phyloP scores from a whole-genome alignment of 2,113 vertebrate genomes.

The Tyto alba region DNA sequence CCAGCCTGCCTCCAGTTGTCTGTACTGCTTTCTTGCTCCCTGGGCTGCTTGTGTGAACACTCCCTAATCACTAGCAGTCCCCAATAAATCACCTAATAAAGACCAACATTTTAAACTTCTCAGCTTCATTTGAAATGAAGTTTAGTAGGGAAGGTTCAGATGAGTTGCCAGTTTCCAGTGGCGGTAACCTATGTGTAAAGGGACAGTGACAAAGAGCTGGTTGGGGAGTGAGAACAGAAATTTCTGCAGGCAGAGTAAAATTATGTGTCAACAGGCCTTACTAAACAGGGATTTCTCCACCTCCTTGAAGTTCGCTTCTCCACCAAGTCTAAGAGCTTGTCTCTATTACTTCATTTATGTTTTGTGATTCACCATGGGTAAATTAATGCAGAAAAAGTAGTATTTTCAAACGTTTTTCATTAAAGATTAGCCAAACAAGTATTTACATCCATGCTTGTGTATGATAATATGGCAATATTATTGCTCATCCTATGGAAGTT shows the following conservation, averaged over 20 bases:
- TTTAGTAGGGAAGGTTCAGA: not conserved
- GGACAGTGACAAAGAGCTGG: not conserved
- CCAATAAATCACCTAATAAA: not conserved
- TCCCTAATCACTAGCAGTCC: not conserved
- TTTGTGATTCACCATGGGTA: not conserved
- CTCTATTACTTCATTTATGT: not conserved
- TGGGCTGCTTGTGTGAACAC: not conserved
- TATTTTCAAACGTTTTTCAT: not conserved
- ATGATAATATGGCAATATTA: not conserved
- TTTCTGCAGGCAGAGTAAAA: not conserved
- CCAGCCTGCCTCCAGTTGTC: not conserved
- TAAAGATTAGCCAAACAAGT: not conserved
- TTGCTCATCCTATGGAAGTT: not conserved
- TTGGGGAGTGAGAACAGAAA: not conserved
- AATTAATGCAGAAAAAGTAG: not conserved
- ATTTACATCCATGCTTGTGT: not conserved
- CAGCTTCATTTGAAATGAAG: not conserved
- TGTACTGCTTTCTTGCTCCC: not conserved
- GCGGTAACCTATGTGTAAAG: not conserved
- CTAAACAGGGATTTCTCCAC: conserved; percentile 17
- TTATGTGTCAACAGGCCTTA: not conserved
- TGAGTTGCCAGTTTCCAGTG: not conserved
- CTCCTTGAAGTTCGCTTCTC: conserved; percentile 16
- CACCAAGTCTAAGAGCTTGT: not conserved
- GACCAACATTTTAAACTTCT: not conserved